Evolutionary conservation across 2,888 invertebrate species (phyloP).

Genomic region (Pyrrhosoma nymphula): DNA sequence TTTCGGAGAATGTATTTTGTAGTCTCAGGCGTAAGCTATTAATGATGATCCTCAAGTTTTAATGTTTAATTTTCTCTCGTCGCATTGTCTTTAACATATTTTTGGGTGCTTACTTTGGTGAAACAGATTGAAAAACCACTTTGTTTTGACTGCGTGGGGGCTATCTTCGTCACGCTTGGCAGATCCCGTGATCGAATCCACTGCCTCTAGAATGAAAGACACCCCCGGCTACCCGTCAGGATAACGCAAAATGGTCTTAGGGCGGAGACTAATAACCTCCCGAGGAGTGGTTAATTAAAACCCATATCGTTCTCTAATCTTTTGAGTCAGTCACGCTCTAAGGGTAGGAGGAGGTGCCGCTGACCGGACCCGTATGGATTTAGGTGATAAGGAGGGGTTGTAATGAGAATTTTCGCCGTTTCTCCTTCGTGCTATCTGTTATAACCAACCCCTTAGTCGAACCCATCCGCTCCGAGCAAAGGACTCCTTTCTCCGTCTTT

Average conservation of each 20-base stretch:
- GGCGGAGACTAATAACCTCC: background rate
- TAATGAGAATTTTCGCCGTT: background rate
- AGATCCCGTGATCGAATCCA: background rate
- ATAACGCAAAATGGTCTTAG: conserved; percentile 6
- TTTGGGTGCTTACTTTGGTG: too few relatives aligned
- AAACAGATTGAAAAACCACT: too few relatives aligned
- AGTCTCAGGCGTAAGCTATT: too few relatives aligned
- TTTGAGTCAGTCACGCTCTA: background rate
- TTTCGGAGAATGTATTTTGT: too few relatives aligned
- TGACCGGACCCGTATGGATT: conserved; percentile 34
- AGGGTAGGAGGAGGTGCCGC: background rate
- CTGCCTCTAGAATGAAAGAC: background rate
- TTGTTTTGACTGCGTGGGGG: too few relatives aligned
- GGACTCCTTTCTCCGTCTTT: background rate
- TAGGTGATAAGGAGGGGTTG: background rate
- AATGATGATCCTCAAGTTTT: too few relatives aligned
- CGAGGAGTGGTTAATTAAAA: conserved; percentile 28
- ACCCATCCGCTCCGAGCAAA: background rate
- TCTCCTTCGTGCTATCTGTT: background rate
- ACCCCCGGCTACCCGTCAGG: background rate
- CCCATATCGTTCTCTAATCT: background rate
- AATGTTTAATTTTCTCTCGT: too few relatives aligned
- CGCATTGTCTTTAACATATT: too few relatives aligned
- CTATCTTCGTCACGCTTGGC: too few relatives aligned
- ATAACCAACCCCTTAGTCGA: background rate